Conservation (phyloP, 2,797 vertebrate species). For the Sebastes trivittatus region DNA sequence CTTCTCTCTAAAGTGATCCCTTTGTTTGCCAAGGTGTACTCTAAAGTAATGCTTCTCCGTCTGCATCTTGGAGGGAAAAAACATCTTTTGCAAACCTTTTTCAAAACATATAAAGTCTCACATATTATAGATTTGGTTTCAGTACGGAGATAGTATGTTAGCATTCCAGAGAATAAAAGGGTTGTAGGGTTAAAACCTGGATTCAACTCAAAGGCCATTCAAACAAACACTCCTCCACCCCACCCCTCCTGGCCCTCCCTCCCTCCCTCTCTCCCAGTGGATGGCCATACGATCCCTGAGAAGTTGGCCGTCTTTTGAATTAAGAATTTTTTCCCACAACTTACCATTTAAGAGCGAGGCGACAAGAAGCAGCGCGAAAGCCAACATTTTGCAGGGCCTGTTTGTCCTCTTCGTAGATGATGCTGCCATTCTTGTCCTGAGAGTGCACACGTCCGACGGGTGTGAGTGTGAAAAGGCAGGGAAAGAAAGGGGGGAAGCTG, state of each 20-base stretch:
- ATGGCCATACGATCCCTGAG: conserved; percentile 9
- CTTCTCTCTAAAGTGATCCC: conserved; percentile 18
- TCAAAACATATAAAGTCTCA: background rate
- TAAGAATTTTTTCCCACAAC: conserved; percentile 14
- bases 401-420: conserved; percentile 44
- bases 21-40: conserved; percentile 55
- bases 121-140: background rate
- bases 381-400: conserved; percentile 21
- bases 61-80: background rate
- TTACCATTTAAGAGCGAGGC: conserved; percentile 57
- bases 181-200: conserved; percentile 74
- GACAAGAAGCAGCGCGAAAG: conserved; percentile 51
- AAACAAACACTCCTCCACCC: conserved; percentile 61
- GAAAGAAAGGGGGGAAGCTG: conserved; percentile 49
- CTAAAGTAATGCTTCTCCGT: conserved; percentile 6
- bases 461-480: conserved; percentile 45
- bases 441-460: conserved; percentile 39
- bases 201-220: conserved; percentile 59
- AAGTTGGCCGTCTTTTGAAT: conserved; percentile 16
- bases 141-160: background rate
- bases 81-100: background rate
- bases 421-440: conserved; percentile 71
- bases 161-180: conserved; percentile 44
- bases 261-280: conserved; percentile 9
- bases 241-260: conserved; percentile 32